Conservation (phyloP, 2,888 invertebrate genomes). For the Proisotoma minuta region DNA sequence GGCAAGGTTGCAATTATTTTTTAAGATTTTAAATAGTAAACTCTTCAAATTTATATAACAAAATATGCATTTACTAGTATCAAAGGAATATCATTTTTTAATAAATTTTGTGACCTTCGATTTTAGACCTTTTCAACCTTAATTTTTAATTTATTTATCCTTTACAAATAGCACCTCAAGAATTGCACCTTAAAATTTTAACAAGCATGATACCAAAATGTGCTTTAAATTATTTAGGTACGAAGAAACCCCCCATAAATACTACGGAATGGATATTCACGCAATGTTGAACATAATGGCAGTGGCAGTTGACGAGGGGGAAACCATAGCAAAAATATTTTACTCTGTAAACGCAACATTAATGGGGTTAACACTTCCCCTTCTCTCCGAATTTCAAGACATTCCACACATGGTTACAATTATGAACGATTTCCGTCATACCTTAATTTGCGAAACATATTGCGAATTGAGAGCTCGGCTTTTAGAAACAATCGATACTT, state of each 20-base stretch:
- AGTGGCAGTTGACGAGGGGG: constrained; percentile 14
- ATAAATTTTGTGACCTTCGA: no score
- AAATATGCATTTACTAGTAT: no score
- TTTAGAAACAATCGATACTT: not conserved
- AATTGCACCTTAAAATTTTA: no score
- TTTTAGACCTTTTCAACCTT: not conserved
- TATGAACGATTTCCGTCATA: not conserved
- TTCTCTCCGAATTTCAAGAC: constrained; percentile 6
- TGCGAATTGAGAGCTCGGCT: constrained; percentile 3
- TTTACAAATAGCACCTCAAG: no score
- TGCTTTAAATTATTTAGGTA: no score
- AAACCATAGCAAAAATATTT: constrained; percentile 12
- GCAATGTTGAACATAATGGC: constrained; percentile 5
- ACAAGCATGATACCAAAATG: no score
- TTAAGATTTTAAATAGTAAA: no score
- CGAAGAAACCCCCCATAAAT: not conserved
- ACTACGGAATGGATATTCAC: no score
- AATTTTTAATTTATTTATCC: no score
- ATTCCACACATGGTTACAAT: constrained; percentile 1
- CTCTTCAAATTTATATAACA: no score
- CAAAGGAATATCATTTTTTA: no score
- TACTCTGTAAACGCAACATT: constrained; percentile 16
- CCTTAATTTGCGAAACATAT: constrained; percentile 8
- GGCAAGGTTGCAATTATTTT: no score
- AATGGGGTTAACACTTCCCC: constrained; percentile 10